Percentiles rank a stretch among this genome's conserved stretches.
Conservation (phyloP, 2,113 vertebrate genomes). For the Eretmochelys imbricata region DNA sequence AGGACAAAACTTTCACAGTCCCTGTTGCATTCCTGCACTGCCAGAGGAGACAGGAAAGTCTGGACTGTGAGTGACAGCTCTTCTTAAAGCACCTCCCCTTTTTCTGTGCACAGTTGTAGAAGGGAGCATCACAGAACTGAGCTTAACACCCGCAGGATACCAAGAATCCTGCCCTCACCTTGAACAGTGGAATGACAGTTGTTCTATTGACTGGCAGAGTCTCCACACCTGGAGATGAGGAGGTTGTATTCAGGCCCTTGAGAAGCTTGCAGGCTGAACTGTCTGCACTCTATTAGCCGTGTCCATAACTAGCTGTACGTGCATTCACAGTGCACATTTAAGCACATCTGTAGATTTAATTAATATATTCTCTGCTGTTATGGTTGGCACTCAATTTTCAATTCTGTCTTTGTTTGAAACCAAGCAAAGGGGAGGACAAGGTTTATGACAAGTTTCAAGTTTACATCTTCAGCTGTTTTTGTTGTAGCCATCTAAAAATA, state of each 20-base stretch:
- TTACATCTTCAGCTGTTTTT: neutral
- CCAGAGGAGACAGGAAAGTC: neutral
- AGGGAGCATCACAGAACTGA: fast-evolving
- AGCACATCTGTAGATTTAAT: neutral
- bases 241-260: neutral
- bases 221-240: neutral
- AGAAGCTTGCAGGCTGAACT: neutral
- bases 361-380: neutral
- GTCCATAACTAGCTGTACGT: neutral
- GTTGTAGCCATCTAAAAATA: neutral
- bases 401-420: neutral
- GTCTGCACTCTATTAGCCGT: neutral
- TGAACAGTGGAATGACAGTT: neutral
- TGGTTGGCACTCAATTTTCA: neutral
- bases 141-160: neutral
- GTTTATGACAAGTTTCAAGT: neutral
- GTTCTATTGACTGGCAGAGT: neutral
- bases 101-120: neutral
- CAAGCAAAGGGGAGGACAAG: neutral
- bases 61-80: neutral
- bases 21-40: neutral
- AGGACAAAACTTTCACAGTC: conserved; percentile 12
- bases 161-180: neutral
- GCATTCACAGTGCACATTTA: neutral
- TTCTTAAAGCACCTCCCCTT: neutral